Base-by-base conservation (phyloP, 2,113 vertebrate species). In the Sylvia atricapilla region DNA sequence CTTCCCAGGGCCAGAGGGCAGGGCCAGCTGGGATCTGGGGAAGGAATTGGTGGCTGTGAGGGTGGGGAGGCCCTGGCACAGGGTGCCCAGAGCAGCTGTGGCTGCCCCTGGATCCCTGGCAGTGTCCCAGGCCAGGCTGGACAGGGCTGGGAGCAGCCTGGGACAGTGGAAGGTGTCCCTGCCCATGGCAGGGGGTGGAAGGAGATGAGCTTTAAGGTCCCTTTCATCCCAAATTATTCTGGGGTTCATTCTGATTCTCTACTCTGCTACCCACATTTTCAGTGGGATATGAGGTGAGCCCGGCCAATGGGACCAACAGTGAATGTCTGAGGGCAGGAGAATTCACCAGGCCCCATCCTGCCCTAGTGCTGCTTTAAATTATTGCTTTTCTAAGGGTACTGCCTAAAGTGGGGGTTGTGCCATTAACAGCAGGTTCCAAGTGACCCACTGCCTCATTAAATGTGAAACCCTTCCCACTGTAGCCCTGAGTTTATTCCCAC, bases 151-250 rank as follows among this genome's bases (percentile, higher is more conserved):
- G n/a, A 63, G 13, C 56, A 31, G 0, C 25, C 8, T 50, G 35
- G 62, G 11, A 3, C 0, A 31, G 17, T 27, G 50, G 21, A 1
- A 66, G 10, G 1, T 15, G 50, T 19, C 58, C 31, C 43, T 58
- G 31, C 15, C 13, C 11, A 2, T 49, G 58, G 41, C 49, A 63
- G 6, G 20, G 17, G 5, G 0, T 64, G 25, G 12, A 0, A 6
- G 0, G 0, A 1, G 10, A 21, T 10, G 39, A 0, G 1, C 0
- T 15, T 52, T 13, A 10, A 46, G 2, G 8, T 24, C 7, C 15
- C 18, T 77, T 56, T 23, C 28, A 3, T 11, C 23, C 23, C 23
- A 28, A 33, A 28, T 7, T 1, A 6, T 9, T 12, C 13, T 30
- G 35, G 7, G 17, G 19, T 37, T 25, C 30, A 13, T 43, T 35